Evolutionary conservation across 2,888 invertebrate genomes (phyloP).

Genomic region (Athetis lepigone): DNA sequence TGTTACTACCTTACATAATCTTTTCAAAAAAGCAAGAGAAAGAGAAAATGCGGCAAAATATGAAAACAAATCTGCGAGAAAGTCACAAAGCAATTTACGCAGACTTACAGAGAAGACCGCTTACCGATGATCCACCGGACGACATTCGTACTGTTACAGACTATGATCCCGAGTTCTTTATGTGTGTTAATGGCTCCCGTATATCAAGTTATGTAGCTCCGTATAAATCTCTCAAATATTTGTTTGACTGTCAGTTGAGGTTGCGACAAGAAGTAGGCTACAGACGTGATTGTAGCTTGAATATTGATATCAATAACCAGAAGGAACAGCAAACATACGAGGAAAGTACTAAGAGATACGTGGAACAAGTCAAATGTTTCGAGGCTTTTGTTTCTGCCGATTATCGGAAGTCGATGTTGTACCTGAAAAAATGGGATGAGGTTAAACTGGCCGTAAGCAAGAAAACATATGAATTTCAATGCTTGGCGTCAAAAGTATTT

Average conservation of each 20-base stretch:
- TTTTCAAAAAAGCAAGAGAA: conserved; percentile 73
- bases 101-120: conserved; percentile 71
- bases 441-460: conserved; percentile 81
- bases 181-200: conserved; percentile 69
- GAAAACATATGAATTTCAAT: conserved; percentile 83
- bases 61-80: conserved; percentile 68
- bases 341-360: conserved; percentile 83
- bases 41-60: conserved; percentile 66
- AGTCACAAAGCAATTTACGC: conserved; percentile 76
- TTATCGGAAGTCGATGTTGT: conserved; percentile 91
- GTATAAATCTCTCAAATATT: conserved; percentile 74
- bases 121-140: conserved; percentile 66
- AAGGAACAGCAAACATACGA: conserved; percentile 89
- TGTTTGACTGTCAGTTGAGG: conserved; percentile 70
- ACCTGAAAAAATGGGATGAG: conserved; percentile 87
- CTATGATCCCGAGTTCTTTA: conserved; percentile 75
- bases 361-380: conserved; percentile 89
- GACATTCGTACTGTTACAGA: conserved; percentile 74
- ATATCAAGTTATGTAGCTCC: conserved; percentile 65
- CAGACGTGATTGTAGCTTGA: conserved; percentile 85
- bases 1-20: conserved; percentile 74
- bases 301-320: conserved; percentile 89
- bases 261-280: conserved; percentile 79
- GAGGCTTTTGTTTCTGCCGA: conserved; percentile 91
- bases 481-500: conserved; percentile 80